These are phyloP conservation scores for Apteryx mantelli DNA, from an alignment of 2,113 vertebrate species.

Conservation along the genomic window DNA sequence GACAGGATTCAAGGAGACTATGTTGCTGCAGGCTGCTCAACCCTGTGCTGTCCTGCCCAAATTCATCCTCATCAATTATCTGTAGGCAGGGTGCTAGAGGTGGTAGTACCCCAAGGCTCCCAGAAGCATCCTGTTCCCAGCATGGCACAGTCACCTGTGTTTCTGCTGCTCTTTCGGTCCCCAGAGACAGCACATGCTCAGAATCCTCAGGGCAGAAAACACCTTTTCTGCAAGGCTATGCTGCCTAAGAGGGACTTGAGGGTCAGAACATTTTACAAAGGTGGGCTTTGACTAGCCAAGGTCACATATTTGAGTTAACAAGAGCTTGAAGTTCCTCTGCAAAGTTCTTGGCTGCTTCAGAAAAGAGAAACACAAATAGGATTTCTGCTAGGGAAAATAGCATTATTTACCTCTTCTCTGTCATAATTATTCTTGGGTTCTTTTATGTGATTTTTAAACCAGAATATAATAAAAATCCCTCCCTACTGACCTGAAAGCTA, in stretches of 20 bases:
- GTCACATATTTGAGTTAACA: background rate
- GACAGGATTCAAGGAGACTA: background rate
- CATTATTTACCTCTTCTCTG: background rate
- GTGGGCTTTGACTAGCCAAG: background rate
- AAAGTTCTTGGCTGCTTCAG: background rate
- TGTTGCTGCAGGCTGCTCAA: background rate
- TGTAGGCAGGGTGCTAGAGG: background rate
- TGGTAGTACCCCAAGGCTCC: background rate
- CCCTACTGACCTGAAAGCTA: background rate
- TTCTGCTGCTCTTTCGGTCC: background rate
- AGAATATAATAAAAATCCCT: background rate
- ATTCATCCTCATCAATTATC: background rate
- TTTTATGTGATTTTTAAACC: background rate
- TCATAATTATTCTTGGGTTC: background rate
- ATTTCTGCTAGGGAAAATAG: background rate
- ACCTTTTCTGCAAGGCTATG: background rate
- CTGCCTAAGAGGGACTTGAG: background rate
- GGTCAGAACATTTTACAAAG: background rate
- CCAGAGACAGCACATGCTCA: background rate
- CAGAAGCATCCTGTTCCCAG: background rate
- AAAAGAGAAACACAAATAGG: background rate
- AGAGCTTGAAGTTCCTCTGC: background rate
- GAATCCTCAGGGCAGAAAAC: background rate
- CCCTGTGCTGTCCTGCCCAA: background rate
- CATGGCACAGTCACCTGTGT: fast-evolving